These are phyloP conservation scores for Pterostichus madidus DNA, from an alignment of 2,888 invertebrate genomes.

Conservation along the genomic window DNA sequence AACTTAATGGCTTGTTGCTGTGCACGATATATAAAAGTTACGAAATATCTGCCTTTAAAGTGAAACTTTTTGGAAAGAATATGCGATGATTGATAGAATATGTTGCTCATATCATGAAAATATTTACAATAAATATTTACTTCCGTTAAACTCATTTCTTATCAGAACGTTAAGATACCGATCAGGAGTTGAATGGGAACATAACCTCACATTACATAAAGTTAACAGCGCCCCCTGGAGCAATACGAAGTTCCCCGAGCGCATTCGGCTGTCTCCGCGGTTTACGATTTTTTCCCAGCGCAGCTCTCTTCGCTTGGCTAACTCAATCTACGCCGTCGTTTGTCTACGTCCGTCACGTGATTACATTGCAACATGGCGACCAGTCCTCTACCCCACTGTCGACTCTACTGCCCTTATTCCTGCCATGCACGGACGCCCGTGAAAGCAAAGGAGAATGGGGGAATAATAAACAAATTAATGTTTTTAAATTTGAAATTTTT, in stretches of 20 bases:
- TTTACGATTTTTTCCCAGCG: slow-evolving; percentile 32
- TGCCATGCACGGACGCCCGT: slow-evolving; percentile 11
- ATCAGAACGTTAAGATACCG: slow-evolving; percentile 10
- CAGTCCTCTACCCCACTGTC: slow-evolving; percentile 10
- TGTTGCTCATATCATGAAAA: not conserved
- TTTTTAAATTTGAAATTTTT: slow-evolving; percentile 27
- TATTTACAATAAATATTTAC: slow-evolving; percentile 48
- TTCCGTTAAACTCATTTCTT: slow-evolving; percentile 2
- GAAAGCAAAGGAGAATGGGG: not conserved
- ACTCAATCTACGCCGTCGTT: slow-evolving; percentile 64
- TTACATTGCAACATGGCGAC: slow-evolving; percentile 54
- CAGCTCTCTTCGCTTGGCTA: slow-evolving; percentile 51
- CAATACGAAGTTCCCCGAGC: not conserved
- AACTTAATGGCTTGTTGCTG: too few species aligned
- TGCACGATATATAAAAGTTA: too few species aligned
- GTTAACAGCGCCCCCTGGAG: slow-evolving; percentile 42
- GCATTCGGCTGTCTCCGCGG: slow-evolving; percentile 1
- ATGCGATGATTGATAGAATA: too few species aligned
- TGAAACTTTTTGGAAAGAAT: too few species aligned
- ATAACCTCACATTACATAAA: slow-evolving; percentile 35
- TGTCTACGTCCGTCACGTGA: slow-evolving; percentile 65
- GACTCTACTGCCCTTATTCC: not conserved
- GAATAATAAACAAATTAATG: slow-evolving; percentile 42
- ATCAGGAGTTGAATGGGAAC: not conserved
- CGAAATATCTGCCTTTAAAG: too few species aligned